phyloP scores from a whole-genome alignment of 2,888 invertebrate species.

The Poecilobothrus nobilitatus region DNA sequence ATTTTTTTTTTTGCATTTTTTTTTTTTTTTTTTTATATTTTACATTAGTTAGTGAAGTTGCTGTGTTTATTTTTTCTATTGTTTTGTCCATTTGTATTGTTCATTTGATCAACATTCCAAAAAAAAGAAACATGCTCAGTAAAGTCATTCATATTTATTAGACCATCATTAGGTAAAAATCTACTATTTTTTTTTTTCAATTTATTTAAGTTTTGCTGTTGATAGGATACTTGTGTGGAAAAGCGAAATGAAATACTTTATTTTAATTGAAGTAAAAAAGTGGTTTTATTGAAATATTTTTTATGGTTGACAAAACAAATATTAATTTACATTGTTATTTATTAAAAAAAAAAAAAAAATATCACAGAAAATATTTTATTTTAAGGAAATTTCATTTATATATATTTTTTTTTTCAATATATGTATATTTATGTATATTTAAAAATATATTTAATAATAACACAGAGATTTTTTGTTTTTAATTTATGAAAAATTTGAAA shows the following conservation, averaged over 20 bases:
- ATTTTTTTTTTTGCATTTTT: neutral
- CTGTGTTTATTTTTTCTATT: neutral
- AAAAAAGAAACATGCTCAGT: neutral
- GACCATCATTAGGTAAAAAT: neutral
- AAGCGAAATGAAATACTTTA: conserved; percentile 1
- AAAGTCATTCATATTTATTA: neutral
- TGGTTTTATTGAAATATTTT: conserved; percentile 1
- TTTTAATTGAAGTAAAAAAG: neutral
- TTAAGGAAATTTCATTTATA: neutral
- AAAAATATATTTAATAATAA: too few relatives aligned
- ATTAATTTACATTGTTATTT: neutral
- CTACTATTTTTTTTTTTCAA: neutral
- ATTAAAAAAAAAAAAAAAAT: neutral
- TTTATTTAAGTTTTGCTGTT: neutral
- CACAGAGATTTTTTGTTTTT: too few relatives aligned
- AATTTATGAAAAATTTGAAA: neutral
- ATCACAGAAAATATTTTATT: neutral
- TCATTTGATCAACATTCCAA: neutral
- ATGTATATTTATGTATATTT: too few relatives aligned
- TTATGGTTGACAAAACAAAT: neutral
- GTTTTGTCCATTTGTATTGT: neutral
- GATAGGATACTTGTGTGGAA: neutral
- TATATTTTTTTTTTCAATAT: neutral
- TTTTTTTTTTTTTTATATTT: neutral
- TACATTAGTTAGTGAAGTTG: neutral